Evolutionary conservation across 2,113 vertebrate genomes (phyloP), one percentile per base, ranked within the genome.

Genomic region (Zosterops lateralis): DNA sequence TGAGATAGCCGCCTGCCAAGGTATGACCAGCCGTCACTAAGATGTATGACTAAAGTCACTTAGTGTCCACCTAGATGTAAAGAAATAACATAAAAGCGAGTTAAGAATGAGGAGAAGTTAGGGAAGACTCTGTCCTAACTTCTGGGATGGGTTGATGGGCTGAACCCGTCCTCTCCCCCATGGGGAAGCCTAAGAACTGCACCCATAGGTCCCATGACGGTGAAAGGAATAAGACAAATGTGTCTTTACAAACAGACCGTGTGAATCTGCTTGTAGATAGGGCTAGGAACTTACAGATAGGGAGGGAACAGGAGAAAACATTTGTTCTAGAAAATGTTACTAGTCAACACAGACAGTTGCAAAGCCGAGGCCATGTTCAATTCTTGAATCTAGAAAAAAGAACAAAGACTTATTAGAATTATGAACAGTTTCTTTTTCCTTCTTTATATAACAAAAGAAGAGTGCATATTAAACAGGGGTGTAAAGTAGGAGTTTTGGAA

Each of bases 191-290:
- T 9, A 24, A 58, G 22, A 65, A 28, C 32, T 0, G 1, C 13
- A 17, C 3, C 8, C 2, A 2, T 67, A 17, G 12, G 3, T 24
- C 19, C 32, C 38, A 36, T 24, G 16, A 18, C 1, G 0, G 13
- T 31, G 24, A 34, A 66, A 50, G 34, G 13, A 50, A 6, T 57
- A 25, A 66, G 20, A 40, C 1, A 3, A 53, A 62, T 21, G 14
- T 36, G 38, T 36, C 26, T 53, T 62, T 53, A 34, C 24, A 47
- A 56, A 56, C 4, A 42, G 29, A 42, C 25, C 10, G 0, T 4
- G 7, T 20, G 21, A 58, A 50, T 34, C 31, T 66, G 25, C 16
- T 31, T 14, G 17, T 36, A 31, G 10, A 25, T 25, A 58, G 17
- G 51, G 42, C 51, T 25, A 25, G 34, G 61, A 58, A 67, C 13